Base-by-base conservation (phyloP, 2,797 vertebrate genomes). In the Acipenser ruthenus region DNA sequence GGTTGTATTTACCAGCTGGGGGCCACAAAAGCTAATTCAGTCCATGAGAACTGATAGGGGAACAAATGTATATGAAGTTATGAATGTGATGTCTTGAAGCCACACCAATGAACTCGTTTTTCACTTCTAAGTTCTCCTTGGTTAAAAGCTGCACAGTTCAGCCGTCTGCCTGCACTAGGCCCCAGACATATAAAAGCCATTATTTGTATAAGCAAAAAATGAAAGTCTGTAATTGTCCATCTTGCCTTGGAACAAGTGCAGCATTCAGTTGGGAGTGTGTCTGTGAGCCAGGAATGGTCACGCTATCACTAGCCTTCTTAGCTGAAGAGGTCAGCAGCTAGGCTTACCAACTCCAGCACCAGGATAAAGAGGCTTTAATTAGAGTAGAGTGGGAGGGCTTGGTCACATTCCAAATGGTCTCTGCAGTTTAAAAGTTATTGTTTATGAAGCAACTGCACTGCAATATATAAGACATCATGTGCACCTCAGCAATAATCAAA, bases 141-240 rank as follows among this genome's bases (percentile, higher is more conserved):
- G 56, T 69, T 65, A 67, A 77, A 70, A 65, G 77, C 71, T 67
- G 50, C 67, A 61, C 8, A 70, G 70, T 71, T 74, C 68, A 73
- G 67, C 72, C 74, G 72, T 72, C 77, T 75, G 66, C 48, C 56
- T 72, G 62, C 68, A 62, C 0, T 0, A 7, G 49, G 63, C 60
- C 68, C 72, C 65, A 51, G 74, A 73, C 53, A 66, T 47, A 48
- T 66, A 79, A 78, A 82, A 71, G 78, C 76, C 78, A 80, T 74
- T 73, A 81, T 83, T 89, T 89, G 83, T 87, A 79, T 80, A 86
- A 89, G 89, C 82, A 18, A 69, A 68, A 67, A 84, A 84, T 77
- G 80, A 76, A 81, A 86, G 82, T 86, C 73, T 62, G 77, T 80
- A 82, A 77, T 65, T 6, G 77, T 81, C 80, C 83, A 74, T 78